Conservation (phyloP, 2,797 vertebrate genomes). For the Pelodytes ibericus region DNA sequence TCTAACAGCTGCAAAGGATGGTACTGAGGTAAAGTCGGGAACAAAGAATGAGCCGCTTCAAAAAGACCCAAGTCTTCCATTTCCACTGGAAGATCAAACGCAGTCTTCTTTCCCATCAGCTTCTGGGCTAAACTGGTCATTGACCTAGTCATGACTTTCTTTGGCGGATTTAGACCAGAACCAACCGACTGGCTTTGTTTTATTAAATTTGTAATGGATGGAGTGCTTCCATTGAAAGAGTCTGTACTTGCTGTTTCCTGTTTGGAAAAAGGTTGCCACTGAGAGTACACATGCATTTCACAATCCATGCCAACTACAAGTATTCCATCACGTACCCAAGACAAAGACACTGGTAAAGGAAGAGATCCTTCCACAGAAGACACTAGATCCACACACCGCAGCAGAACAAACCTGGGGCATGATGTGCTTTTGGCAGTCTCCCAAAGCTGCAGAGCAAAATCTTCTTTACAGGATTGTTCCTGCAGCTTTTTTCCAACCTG, state of each 20-base stretch:
- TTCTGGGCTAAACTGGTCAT: conserved; percentile 97
- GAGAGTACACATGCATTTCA: conserved; percentile 98
- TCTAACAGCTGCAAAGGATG: conserved; percentile 94
- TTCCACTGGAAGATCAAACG: conserved; percentile 85
- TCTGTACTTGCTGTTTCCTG: conserved; percentile 67
- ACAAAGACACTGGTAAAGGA: conserved; percentile 92
- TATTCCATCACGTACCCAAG: conserved; percentile 97
- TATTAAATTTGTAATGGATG: conserved; percentile 80
- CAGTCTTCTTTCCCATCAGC: conserved; percentile 89
- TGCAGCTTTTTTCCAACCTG: conserved; percentile 84
- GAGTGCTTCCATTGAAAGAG: conserved; percentile 79
- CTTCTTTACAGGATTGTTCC: conserved; percentile 81
- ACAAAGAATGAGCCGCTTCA: conserved; percentile 92
- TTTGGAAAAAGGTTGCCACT: conserved; percentile 89
- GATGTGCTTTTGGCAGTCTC: conserved; percentile 71
- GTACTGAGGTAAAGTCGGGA: conserved; percentile 94
- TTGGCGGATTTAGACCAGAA: conserved; percentile 75
- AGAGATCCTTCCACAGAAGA: conserved; percentile 93
- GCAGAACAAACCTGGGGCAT: conserved; percentile 82
- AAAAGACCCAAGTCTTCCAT: conserved; percentile 96
- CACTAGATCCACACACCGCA: conserved; percentile 88
- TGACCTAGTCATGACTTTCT: conserved; percentile 85
- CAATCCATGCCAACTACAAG: conserved; percentile 98
- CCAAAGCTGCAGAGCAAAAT: conserved; percentile 64
- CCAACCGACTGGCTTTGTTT: conserved; percentile 82